phyloP scores from a whole-genome alignment of 2,797 vertebrate genomes.

The Emydoidea blandingii region DNA sequence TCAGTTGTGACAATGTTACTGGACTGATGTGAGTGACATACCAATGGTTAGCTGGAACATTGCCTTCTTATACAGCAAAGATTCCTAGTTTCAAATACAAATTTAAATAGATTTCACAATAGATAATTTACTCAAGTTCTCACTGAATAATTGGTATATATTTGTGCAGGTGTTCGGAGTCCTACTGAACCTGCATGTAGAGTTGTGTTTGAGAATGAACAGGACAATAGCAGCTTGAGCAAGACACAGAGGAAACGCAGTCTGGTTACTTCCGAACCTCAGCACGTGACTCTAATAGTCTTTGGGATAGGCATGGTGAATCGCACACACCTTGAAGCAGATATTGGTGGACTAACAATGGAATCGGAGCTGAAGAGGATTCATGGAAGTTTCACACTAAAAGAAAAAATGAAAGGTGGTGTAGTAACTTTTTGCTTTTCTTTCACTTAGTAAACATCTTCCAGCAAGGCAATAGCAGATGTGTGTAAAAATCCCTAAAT shows the following conservation, averaged over 20 bases:
- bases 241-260: conserved; percentile 89
- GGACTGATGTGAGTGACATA: fast-evolving
- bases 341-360: conserved; percentile 98
- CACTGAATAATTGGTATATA: background rate
- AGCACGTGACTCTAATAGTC: conserved; percentile 96
- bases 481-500: background rate
- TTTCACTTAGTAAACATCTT: fast-evolving
- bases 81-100: background rate
- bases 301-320: conserved; percentile 99
- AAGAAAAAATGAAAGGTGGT: conserved; percentile 99
- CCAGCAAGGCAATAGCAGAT: fast-evolving
- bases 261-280: conserved; percentile 91
- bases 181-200: conserved; percentile 90
- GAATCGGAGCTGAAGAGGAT: conserved; percentile 98
- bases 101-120: fast-evolving
- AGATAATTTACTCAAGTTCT: background rate
- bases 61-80: fast-evolving
- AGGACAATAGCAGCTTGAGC: conserved; percentile 83
- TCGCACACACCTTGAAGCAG: conserved; percentile 96
- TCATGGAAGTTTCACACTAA: conserved; percentile 97
- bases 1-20: fast-evolving
- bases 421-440: background rate
- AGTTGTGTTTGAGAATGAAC: conserved; percentile 95
- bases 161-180: conserved; percentile 83
- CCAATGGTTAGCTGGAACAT: background rate